phyloP scores from a whole-genome alignment of 2,888 invertebrate genomes.

The Cactoblastis cactorum region DNA sequence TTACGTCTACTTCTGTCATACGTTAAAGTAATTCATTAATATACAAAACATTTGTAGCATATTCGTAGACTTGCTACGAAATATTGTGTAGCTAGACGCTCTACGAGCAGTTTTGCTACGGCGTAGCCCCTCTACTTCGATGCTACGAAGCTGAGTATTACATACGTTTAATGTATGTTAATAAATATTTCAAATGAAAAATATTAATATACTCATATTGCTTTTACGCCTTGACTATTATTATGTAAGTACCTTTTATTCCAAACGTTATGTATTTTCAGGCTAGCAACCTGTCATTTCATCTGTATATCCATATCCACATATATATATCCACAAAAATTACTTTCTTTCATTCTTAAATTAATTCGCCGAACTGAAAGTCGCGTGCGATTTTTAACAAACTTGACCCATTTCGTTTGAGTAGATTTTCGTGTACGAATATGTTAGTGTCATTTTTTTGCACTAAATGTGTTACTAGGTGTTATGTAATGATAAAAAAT shows the following conservation, averaged over 20 bases:
- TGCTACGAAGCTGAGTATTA: not conserved
- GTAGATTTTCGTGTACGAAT: conserved; percentile 9
- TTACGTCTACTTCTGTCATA: too few species aligned
- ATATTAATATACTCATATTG: too few species aligned
- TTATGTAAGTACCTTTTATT: too few species aligned
- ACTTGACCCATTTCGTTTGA: not conserved
- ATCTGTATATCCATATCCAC: too few species aligned
- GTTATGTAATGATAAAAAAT: not conserved
- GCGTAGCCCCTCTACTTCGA: not conserved
- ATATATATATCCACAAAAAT: too few species aligned
- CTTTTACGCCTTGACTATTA: too few species aligned
- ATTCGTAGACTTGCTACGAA: not conserved
- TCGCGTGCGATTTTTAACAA: not conserved
- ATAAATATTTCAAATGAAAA: too few species aligned
- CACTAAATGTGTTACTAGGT: conserved; percentile 6
- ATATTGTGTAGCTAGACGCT: not conserved
- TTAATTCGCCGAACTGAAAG: not conserved
- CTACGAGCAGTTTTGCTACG: not conserved
- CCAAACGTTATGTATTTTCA: too few species aligned
- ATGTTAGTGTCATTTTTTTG: conserved; percentile 14
- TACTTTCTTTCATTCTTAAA: not conserved
- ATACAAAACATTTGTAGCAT: not conserved
- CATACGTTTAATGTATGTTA: too few species aligned
- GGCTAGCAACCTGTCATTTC: too few species aligned
- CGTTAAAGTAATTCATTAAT: too few species aligned